Percentiles rank a stretch among this genome's conserved stretches.
Evolutionary conservation across 1,140 invertebrate species (phyloP).

Genomic region (Varroa destructor): DNA sequence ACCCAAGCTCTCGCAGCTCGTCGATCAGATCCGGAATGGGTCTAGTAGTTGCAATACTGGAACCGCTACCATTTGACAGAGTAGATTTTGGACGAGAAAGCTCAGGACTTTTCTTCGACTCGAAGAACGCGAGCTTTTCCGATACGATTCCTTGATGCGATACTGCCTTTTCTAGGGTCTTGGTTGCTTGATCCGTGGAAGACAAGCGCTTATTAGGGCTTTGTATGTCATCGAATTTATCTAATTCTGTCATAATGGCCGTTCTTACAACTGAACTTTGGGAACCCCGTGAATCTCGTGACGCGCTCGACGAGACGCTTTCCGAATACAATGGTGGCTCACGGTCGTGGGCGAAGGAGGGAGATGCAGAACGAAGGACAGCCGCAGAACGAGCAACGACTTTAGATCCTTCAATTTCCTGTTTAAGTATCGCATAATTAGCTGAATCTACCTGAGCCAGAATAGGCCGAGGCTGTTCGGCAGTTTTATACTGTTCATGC

Average conservation of each 20-base stretch:
- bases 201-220: not conserved
- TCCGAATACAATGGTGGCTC: not conserved
- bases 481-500: not conserved
- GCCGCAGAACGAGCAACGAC: not conserved
- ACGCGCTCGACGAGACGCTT: constrained; percentile 17
- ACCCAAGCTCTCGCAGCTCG: constrained; percentile 8
- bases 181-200: not conserved
- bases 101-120: constrained; percentile 15
- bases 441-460: constrained; percentile 11
- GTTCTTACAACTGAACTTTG: constrained; percentile 13
- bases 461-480: not conserved
- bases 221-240: not conserved
- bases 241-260: no score
- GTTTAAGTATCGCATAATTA: constrained; percentile 23
- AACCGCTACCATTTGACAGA: not conserved
- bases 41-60: not conserved
- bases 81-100: constrained; percentile 2
- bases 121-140: constrained; percentile 11
- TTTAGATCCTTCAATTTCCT: constrained; percentile 25
- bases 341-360: no score
- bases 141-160: constrained; percentile 3
- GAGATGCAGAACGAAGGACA: no score
- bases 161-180: not conserved
- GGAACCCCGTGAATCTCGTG: not conserved
- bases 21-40: constrained; percentile 11